phyloP scores from a whole-genome alignment of 2,113 vertebrate species.

The Barnardius zonarius region DNA sequence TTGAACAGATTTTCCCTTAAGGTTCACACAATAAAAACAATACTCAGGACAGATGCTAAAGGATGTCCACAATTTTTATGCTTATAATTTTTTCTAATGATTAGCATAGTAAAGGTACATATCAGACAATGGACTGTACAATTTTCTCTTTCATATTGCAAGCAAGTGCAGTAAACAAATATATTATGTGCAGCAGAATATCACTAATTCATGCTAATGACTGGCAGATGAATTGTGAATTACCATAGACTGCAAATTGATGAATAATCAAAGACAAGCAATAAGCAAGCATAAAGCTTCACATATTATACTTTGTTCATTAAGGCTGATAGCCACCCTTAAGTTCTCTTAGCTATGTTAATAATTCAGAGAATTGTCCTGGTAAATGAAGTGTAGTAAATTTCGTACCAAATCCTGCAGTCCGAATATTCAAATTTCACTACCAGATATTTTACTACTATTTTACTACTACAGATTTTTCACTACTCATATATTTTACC shows the following conservation, averaged over 20 bases:
- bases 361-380: background rate
- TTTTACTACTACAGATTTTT: no score
- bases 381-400: background rate
- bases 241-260: background rate
- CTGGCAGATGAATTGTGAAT: slow-evolving; percentile 29
- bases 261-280: slow-evolving; percentile 2
- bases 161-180: background rate
- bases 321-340: background rate
- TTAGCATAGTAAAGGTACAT: background rate
- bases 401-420: background rate
- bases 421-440: background rate
- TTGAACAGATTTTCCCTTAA: background rate
- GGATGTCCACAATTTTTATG: background rate
- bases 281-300: background rate
- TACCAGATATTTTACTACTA: background rate
- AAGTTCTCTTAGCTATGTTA: background rate
- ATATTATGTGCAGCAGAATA: background rate
- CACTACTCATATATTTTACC: background rate
- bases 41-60: background rate
- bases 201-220: background rate
- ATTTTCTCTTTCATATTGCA: background rate
- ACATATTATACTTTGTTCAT: background rate
- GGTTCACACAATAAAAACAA: background rate
- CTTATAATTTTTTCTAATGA: background rate
- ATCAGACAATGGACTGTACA: background rate